A percentile compares a stretch with the other conserved stretches of the same genome.
phyloP scores from a whole-genome alignment of 2,888 invertebrate species.

The Phaedon cochleariae region DNA sequence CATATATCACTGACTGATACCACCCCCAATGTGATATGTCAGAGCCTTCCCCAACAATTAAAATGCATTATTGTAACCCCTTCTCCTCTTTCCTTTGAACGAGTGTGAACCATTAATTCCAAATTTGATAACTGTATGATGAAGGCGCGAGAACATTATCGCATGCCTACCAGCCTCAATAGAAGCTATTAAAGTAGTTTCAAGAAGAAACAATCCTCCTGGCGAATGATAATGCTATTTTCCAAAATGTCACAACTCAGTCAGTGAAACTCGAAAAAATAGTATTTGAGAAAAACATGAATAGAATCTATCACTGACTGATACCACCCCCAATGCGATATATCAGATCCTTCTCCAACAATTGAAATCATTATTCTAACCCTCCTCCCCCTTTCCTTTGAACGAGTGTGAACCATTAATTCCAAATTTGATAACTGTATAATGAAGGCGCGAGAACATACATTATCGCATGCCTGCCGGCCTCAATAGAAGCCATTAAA shows the following conservation, averaged over 20 bases:
- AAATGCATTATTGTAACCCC: too few relatives aligned
- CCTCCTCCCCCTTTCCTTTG: neutral
- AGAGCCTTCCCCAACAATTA: neutral
- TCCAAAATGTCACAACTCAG: too few relatives aligned
- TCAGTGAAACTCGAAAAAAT: too few relatives aligned
- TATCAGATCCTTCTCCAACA: neutral
- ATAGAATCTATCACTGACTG: too few relatives aligned
- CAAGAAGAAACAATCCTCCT: constrained; percentile 33
- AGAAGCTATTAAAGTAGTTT: constrained; percentile 39
- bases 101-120: constrained; percentile 3
- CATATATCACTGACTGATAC: too few relatives aligned
- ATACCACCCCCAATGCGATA: too few relatives aligned
- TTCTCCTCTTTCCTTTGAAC: too few relatives aligned
- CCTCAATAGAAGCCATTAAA: constrained; percentile 32
- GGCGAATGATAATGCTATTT: neutral
- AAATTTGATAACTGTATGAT: constrained; percentile 14
- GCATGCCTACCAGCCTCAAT: constrained; percentile 10
- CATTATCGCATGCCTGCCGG: constrained; percentile 8
- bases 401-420: constrained; percentile 5
- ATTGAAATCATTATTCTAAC: neutral
- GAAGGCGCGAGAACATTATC: constrained; percentile 8
- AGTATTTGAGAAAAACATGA: too few relatives aligned
- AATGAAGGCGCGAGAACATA: constrained; percentile 11
- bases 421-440: constrained; percentile 13
- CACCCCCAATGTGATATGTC: too few relatives aligned